Evolutionary conservation across 2,113 vertebrate genomes (phyloP).

Genomic region (Chloroceryle aenea): DNA sequence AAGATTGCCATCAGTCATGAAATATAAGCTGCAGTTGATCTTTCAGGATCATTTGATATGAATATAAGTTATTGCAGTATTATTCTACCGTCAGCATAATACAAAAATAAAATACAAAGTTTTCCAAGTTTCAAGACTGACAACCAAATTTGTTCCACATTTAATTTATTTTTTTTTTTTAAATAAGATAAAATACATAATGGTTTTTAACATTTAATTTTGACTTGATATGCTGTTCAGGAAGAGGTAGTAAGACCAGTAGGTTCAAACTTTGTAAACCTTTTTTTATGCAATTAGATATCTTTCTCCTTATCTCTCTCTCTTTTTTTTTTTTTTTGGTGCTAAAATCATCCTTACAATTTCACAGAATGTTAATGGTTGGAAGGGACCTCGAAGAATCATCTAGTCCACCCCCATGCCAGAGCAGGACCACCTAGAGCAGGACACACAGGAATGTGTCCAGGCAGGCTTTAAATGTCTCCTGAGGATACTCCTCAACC

Average conservation of each 20-base stretch:
- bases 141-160: background rate
- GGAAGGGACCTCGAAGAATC: no score
- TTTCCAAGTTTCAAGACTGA: background rate
- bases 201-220: background rate
- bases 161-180: background rate
- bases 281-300: background rate
- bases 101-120: background rate
- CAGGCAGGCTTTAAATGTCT: no score
- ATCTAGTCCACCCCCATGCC: no score
- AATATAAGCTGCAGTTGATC: background rate
- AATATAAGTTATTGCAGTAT: background rate
- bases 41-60: background rate
- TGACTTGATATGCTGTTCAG: background rate
- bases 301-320: no score
- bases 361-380: no score
- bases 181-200: background rate
- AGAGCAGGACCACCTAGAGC: no score
- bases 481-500: no score
- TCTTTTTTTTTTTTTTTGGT: background rate
- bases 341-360: no score
- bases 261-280: background rate
- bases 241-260: background rate
- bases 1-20: background rate
- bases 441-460: no score
- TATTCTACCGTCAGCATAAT: background rate